Base-by-base conservation (phyloP, 2,797 vertebrate species). In the Botia almorhae region DNA sequence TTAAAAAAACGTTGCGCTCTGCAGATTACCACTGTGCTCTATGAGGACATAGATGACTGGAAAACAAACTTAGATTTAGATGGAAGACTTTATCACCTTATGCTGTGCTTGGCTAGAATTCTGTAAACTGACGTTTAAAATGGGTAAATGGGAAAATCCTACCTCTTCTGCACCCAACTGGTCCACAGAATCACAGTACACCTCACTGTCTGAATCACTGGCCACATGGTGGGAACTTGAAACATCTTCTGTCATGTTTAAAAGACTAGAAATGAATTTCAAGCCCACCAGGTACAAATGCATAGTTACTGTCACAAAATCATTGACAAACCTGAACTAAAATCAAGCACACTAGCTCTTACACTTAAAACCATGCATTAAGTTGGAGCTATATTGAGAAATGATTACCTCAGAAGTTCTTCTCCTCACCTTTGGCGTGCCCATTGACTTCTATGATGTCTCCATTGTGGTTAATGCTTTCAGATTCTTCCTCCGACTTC, bases 151-250 rank as follows among this genome's bases (percentile, higher is more conserved):
- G 17, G 72, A 46, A 64, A 67, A 6, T 50, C 89, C 92, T 90
- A 95, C 98, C 95, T 98, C 97, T 82, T 99, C 97, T 72, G 95
- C 94, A 48, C 95, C 96, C 80, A 99, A 95, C 82, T 99, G 98
- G 84, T 99, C 98, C 93, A 99, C 96, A 33, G 98, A 99, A 84
- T 99, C 98, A 87, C 98, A 99, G 91, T 96, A 99, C 80, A 98
- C 94, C 90, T 99, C 98, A 73, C 97, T 97, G 92, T 99, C 98
- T 0, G 98, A 99, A 91, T 99, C 98, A 77, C 97, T 99, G 83
- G 96, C 95, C 87, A 96, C 85, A 84, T 97, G 96, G 76, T 92
- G 94, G 85, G 91, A 84, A 84, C 91, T 90, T 75, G 91, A 91
- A 80, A 88, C 43, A 21, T 96, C 94, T 78, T 92, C 92, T 60